Evolutionary conservation across 2,888 invertebrate genomes (phyloP).

Genomic region (Malachius bipustulatus): DNA sequence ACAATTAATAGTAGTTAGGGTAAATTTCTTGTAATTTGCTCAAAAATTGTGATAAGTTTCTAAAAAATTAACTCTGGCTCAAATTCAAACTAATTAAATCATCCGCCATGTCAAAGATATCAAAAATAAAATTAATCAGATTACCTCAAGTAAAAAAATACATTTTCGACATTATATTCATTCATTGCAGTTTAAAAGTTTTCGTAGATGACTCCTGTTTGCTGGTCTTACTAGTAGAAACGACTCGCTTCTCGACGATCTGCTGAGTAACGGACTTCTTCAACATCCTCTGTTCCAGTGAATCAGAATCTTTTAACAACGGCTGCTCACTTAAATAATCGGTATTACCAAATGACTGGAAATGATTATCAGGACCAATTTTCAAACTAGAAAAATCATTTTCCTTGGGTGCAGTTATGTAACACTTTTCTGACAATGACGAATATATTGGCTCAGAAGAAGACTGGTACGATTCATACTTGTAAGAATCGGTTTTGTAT

Average conservation of each 20-base stretch:
- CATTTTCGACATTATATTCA: too few relatives aligned
- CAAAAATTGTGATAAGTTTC: too few relatives aligned
- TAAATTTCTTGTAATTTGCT: too few relatives aligned
- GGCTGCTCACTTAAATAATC: constrained; percentile 33
- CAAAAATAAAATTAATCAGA: too few relatives aligned
- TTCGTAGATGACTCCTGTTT: constrained; percentile 36
- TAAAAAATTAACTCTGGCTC: too few relatives aligned
- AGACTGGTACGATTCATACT: constrained; percentile 32
- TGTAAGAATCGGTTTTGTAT: constrained; percentile 32
- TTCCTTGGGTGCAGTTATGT: constrained; percentile 27
- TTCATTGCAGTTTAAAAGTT: constrained; percentile 34
- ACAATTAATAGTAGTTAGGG: too few relatives aligned
- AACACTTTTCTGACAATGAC: constrained; percentile 32
- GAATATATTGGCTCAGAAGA: constrained; percentile 29
- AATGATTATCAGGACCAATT: constrained; percentile 27
- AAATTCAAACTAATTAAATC: too few relatives aligned
- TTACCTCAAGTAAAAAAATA: too few relatives aligned
- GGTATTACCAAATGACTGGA: constrained; percentile 28
- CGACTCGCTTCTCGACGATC: constrained; percentile 54
- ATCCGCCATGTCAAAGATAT: too few relatives aligned
- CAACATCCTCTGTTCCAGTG: constrained; percentile 52
- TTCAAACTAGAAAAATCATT: constrained; percentile 25
- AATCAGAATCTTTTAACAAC: constrained; percentile 40
- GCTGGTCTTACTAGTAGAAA: constrained; percentile 45
- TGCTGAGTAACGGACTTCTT: constrained; percentile 59